These are phyloP conservation scores for Sympetrum striolatum DNA, from an alignment of 2,888 invertebrate genomes.

Conservation along the genomic window DNA sequence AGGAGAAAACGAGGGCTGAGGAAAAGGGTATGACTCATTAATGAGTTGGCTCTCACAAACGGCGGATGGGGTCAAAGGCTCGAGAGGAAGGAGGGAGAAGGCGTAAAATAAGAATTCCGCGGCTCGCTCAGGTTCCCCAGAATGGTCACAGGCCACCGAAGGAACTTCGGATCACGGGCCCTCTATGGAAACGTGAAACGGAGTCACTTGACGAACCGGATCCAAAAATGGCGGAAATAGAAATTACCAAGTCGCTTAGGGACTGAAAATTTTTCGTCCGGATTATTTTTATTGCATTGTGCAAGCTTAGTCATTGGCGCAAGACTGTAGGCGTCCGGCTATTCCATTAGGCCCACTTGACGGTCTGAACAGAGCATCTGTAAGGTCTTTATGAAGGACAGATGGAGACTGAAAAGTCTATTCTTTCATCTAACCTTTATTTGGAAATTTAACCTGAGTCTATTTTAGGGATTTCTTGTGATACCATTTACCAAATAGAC, in stretches of 20 bases:
- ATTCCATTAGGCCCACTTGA: too few relatives aligned
- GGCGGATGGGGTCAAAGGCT: neutral
- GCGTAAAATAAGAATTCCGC: neutral
- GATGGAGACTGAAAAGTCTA: too few relatives aligned
- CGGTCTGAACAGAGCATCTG: too few relatives aligned
- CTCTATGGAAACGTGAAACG: neutral
- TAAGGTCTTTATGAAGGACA: too few relatives aligned
- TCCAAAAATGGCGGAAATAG: neutral
- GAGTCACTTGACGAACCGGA: neutral
- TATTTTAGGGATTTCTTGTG: too few relatives aligned
- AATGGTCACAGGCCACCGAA: neutral
- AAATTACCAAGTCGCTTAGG: neutral
- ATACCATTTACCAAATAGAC: too few relatives aligned
- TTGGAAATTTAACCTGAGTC: too few relatives aligned
- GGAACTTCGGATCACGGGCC: neutral
- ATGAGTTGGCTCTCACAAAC: neutral
- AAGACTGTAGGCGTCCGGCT: too few relatives aligned
- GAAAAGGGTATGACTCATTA: neutral
- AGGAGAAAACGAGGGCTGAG: neutral
- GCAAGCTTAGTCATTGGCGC: neutral
- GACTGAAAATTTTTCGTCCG: neutral
- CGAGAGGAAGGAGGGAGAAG: neutral
- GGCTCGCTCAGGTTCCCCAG: neutral
- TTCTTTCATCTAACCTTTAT: too few relatives aligned
- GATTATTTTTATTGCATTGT: too few relatives aligned